Conservation (phyloP, 2,113 vertebrate species). For the Poeciliopsis turrubarensis region DNA sequence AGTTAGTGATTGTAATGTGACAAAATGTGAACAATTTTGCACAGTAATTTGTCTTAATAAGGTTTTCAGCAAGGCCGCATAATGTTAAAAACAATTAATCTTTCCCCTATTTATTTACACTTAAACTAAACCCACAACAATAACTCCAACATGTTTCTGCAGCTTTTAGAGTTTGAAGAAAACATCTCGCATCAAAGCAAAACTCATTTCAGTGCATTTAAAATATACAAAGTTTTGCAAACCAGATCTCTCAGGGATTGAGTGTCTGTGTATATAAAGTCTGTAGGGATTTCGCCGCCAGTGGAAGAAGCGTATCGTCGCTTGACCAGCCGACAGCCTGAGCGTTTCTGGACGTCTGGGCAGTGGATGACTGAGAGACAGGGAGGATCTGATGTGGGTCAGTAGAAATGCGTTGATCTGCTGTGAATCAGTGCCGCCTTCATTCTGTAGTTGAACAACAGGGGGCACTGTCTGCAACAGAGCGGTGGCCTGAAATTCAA, state of each 20-base stretch:
- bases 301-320: conserved; percentile 74
- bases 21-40: background rate
- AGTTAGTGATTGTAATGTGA: background rate
- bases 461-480: no score
- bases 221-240: no score
- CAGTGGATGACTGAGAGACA: conserved; percentile 92
- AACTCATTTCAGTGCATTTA: no score
- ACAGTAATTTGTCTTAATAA: background rate
- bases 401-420: conserved; percentile 19
- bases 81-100: background rate
- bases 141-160: no score
- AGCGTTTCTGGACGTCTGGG: conserved; percentile 88
- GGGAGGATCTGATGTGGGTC: conserved; percentile 91
- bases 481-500: no score
- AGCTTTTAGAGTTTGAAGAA: no score
- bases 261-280: conserved; percentile 63
- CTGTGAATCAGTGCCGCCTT: background rate
- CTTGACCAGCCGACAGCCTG: conserved; percentile 81
- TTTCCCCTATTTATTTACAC: background rate
- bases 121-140: background rate
- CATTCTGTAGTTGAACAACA: background rate
- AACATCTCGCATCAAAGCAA: no score
- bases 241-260: background rate
- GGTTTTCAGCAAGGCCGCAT: background rate
- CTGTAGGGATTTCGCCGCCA: conserved; percentile 70